These are phyloP conservation scores for Eira barbara DNA, from an alignment of 2,113 vertebrate species.

Conservation along the genomic window DNA sequence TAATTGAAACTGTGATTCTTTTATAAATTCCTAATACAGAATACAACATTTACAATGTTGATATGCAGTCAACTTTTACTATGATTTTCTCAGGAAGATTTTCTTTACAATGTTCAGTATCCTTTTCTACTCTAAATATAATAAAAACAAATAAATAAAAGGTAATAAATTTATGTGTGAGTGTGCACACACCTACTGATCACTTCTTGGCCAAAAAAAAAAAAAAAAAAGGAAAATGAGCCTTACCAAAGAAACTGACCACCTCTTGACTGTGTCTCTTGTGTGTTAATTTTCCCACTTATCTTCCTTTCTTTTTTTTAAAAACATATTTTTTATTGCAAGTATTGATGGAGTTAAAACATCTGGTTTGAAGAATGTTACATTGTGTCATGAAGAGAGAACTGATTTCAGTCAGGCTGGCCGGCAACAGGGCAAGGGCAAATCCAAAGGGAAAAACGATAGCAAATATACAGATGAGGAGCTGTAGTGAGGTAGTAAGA, in stretches of 20 bases:
- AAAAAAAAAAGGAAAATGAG: background rate
- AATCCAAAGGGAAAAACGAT: background rate
- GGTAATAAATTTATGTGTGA: background rate
- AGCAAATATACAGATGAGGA: background rate
- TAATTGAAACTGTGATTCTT: background rate
- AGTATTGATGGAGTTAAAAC: background rate
- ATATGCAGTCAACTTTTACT: background rate
- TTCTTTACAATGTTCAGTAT: background rate
- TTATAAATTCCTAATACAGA: background rate
- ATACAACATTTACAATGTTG: slow-evolving; percentile 2
- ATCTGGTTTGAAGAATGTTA: background rate
- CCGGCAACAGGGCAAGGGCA: background rate
- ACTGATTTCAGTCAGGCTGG: background rate
- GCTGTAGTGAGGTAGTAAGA: background rate
- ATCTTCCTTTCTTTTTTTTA: background rate
- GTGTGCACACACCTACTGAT: background rate
- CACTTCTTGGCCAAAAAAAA: background rate
- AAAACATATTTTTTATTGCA: background rate
- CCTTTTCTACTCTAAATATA: background rate
- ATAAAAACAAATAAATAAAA: background rate
- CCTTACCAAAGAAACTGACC: background rate
- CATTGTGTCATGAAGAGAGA: background rate
- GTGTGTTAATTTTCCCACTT: background rate
- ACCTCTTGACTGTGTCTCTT: background rate
- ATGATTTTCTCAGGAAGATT: background rate